Evolutionary conservation across 2,888 invertebrate genomes (phyloP).

Genomic region (Schrankia costaestrigalis): DNA sequence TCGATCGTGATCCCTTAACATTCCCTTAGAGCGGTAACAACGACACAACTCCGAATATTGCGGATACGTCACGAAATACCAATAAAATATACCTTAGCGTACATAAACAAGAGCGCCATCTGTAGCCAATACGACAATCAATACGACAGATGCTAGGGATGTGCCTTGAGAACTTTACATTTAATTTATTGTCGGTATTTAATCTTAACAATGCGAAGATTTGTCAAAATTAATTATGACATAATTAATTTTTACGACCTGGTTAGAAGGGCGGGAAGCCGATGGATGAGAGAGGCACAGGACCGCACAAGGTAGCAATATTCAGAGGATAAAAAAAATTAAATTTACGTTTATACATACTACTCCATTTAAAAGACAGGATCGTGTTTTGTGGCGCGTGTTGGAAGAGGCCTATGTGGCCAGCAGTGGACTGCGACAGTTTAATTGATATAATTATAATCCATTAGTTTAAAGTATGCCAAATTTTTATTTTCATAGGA

Average conservation of each 20-base stretch:
- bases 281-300: too few relatives aligned
- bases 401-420: too few relatives aligned
- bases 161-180: slow-evolving; percentile 16
- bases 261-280: too few relatives aligned
- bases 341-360: too few relatives aligned
- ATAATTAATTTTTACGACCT: not conserved
- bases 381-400: too few relatives aligned
- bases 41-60: slow-evolving; percentile 48
- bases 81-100: slow-evolving; percentile 61
- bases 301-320: too few relatives aligned
- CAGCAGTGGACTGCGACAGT: too few relatives aligned
- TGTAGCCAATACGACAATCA: slow-evolving; percentile 42
- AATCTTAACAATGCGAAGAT: slow-evolving; percentile 1
- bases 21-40: slow-evolving; percentile 38
- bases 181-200: not conserved
- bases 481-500: too few relatives aligned
- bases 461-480: too few relatives aligned
- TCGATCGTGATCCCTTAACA: slow-evolving; percentile 33
- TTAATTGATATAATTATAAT: too few relatives aligned
- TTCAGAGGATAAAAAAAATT: too few relatives aligned
- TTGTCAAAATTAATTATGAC: not conserved
- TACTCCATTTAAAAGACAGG: too few relatives aligned
- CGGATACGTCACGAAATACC: slow-evolving; percentile 57
- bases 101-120: slow-evolving; percentile 56
- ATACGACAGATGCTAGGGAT: slow-evolving; percentile 35